Evolutionary conservation across 1,140 invertebrate species (phyloP).

Genomic region (Pantala flavescens): DNA sequence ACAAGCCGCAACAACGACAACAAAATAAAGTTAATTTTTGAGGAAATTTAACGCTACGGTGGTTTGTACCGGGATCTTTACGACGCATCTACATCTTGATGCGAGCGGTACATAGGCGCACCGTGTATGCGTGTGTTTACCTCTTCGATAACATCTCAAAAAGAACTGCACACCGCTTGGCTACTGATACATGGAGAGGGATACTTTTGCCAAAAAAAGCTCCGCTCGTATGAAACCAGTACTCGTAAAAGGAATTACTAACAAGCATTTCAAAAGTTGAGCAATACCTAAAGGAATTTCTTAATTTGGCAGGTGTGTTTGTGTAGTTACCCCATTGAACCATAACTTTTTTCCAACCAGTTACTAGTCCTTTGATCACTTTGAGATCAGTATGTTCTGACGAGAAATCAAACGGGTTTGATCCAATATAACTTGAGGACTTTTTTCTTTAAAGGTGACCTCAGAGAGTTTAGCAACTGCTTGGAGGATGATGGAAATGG

Average conservation of each 20-base stretch:
- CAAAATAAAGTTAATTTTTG: not conserved
- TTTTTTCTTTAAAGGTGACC: not conserved
- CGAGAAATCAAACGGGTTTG: not conserved
- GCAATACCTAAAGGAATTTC: constrained; percentile 1
- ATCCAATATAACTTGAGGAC: not conserved
- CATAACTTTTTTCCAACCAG: not conserved
- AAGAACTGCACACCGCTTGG: not conserved
- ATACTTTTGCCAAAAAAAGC: not conserved
- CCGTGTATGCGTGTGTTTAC: not conserved
- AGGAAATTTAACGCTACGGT: not conserved
- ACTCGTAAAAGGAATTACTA: not conserved
- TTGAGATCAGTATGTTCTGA: not conserved
- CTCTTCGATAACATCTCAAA: not conserved
- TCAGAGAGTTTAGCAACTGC: not conserved
- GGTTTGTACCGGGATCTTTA: not conserved
- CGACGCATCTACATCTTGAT: not conserved
- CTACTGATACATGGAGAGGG: not conserved
- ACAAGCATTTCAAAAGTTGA: not conserved
- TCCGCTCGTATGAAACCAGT: not conserved
- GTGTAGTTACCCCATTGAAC: not conserved
- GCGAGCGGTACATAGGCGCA: not conserved
- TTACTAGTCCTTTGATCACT: not conserved
- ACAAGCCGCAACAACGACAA: not conserved
- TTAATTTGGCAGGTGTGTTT: not conserved
- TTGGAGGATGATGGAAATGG: not conserved